These are phyloP conservation scores for Syrmaticus mikado DNA, from an alignment of 2,113 vertebrate species.

Conservation along the genomic window DNA sequence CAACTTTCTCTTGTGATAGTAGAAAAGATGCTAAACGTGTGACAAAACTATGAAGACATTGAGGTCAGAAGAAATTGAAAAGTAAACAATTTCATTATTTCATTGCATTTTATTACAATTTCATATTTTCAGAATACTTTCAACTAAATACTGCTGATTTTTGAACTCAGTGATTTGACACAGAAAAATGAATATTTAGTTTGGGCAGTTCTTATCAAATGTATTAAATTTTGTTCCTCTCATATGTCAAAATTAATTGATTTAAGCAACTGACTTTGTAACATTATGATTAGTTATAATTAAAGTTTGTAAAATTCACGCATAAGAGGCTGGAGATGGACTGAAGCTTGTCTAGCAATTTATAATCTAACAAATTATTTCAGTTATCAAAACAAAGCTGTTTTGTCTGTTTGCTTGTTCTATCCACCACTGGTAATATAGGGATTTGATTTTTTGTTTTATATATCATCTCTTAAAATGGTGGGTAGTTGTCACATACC, in stretches of 20 bases:
- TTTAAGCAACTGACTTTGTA: neutral
- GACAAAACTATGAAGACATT: neutral
- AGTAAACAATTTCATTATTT: neutral
- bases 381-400: neutral
- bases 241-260: neutral
- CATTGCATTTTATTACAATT: neutral
- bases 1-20: neutral
- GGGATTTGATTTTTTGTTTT: neutral
- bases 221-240: neutral
- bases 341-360: neutral
- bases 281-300: neutral
- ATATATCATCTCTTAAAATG: neutral
- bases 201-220: neutral
- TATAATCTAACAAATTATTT: neutral
- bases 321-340: neutral
- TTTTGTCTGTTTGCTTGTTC: neutral
- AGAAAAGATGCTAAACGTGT: neutral
- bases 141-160: neutral
- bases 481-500: neutral
- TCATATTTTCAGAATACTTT: neutral
- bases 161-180: neutral
- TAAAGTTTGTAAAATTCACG: neutral
- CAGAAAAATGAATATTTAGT: neutral
- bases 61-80: neutral
- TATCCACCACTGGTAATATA: neutral